A percentile compares a stretch with the other conserved stretches of the same genome.
phyloP scores from a whole-genome alignment of 1,140 invertebrate species.

The Vollenhovia emeryi region DNA sequence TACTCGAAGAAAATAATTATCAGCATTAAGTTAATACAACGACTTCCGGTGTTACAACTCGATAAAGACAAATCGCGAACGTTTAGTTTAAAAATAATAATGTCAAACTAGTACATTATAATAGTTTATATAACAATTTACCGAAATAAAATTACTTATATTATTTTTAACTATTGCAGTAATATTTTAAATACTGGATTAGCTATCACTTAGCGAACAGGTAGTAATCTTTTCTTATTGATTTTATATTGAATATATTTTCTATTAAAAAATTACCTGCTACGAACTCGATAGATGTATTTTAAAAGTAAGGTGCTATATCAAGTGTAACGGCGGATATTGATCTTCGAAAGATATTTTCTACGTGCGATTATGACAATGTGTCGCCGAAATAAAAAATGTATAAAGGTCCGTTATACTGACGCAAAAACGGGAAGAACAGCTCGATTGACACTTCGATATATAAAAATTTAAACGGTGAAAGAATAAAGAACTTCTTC shows the following conservation, averaged over 20 bases:
- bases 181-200: too few relatives aligned
- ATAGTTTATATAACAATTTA: background rate
- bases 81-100: constrained; percentile 2
- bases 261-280: background rate
- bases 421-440: constrained; percentile 2
- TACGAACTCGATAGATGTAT: background rate
- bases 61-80: background rate
- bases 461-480: constrained; percentile 34
- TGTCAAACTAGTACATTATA: background rate
- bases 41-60: background rate
- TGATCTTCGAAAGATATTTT: background rate
- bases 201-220: background rate
- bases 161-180: background rate
- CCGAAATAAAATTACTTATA: background rate
- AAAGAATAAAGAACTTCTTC: constrained; percentile 20
- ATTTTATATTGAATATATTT: background rate
- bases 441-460: constrained; percentile 31
- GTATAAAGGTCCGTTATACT: background rate
- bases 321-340: background rate
- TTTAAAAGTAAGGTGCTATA: background rate
- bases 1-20: background rate
- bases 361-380: background rate
- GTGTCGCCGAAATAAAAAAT: constrained; percentile 14
- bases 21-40: background rate
- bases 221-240: background rate